phyloP scores from a whole-genome alignment of 1,140 invertebrate species.

The Apis cerana region DNA sequence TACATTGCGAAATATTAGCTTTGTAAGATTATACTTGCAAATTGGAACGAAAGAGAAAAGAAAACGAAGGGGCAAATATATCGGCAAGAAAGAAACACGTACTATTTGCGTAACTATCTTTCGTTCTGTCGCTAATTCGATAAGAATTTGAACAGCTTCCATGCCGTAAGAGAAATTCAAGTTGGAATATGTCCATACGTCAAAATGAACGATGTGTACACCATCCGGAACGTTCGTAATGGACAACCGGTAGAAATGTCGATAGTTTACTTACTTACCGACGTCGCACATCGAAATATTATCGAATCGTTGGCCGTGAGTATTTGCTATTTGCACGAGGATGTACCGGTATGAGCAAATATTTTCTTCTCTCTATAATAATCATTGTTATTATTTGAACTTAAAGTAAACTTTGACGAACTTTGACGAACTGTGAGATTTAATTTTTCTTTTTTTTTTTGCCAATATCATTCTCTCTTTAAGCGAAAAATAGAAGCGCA shows the following conservation, averaged over 20 bases:
- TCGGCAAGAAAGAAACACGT: background rate
- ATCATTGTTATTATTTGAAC: background rate
- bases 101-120: slow-evolving; percentile 5
- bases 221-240: background rate
- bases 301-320: slow-evolving; percentile 4
- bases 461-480: no score
- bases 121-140: background rate
- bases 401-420: background rate
- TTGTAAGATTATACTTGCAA: background rate
- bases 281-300: background rate
- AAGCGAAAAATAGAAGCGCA: background rate
- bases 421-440: background rate
- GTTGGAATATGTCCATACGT: slow-evolving; percentile 16
- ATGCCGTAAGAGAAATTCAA: slow-evolving; percentile 4
- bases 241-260: slow-evolving; percentile 7
- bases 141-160: slow-evolving; percentile 7
- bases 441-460: background rate
- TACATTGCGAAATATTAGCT: no score
- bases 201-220: background rate
- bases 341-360: background rate
- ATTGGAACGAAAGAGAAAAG: no score
- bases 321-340: slow-evolving; percentile 3
- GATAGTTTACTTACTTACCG: slow-evolving; percentile 23
- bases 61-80: no score
- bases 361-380: background rate